Conservation (phyloP, 1,140 invertebrate species). For the Drosophila pruinosa region DNA sequence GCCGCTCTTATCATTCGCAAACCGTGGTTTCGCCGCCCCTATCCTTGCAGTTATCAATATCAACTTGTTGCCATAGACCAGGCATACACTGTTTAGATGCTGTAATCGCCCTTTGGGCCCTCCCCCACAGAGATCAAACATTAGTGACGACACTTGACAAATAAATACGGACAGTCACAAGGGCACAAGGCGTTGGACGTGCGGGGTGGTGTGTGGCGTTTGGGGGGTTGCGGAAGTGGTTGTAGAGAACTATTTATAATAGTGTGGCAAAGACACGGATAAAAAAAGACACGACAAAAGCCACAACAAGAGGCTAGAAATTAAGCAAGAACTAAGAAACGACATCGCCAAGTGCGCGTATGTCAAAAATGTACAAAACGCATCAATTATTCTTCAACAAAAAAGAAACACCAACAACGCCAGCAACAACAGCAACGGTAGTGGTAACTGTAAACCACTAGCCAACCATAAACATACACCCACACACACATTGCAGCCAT, state of each 20-base stretch:
- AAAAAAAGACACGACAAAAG: conserved; percentile 21
- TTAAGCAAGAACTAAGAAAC: conserved; percentile 36
- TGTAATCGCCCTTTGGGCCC: background rate
- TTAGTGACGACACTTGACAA: conserved; percentile 10
- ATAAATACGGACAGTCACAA: background rate
- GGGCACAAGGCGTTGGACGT: conserved; percentile 15
- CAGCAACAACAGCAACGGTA: conserved; percentile 21
- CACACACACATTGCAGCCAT: background rate
- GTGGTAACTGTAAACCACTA: conserved; percentile 30
- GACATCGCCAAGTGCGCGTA: background rate
- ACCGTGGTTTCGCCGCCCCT: conserved; percentile 11
- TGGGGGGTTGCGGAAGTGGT: conserved; percentile 51
- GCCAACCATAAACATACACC: conserved; percentile 4
- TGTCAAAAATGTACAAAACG: conserved; percentile 62
- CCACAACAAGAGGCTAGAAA: conserved; percentile 26
- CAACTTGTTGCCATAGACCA: conserved; percentile 60
- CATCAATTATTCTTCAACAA: conserved; percentile 67
- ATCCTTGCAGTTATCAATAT: conserved; percentile 32
- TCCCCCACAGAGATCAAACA: background rate
- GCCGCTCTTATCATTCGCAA: conserved; percentile 42
- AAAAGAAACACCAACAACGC: conserved; percentile 28
- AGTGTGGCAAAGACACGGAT: conserved; percentile 8
- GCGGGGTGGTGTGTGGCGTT: background rate
- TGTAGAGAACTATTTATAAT: conserved; percentile 49
- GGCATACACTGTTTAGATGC: conserved; percentile 6